Conservation (phyloP, 2,113 vertebrate genomes). For the Macroglossus sobrinus region DNA sequence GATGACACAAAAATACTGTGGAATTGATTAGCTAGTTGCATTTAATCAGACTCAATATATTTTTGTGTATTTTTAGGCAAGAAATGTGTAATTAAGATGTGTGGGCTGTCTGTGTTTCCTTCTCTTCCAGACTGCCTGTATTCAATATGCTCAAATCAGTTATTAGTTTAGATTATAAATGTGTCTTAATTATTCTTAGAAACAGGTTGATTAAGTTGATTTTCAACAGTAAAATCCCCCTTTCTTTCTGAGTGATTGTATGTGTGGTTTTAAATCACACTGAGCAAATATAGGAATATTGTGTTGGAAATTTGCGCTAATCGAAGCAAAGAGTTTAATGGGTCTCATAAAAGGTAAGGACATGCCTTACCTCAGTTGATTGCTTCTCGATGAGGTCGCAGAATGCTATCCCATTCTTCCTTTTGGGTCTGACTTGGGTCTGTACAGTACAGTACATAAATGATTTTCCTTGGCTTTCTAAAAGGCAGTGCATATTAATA, state of each 20-base stretch:
- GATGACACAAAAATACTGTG: not conserved
- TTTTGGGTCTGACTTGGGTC: slow-evolving; percentile 77
- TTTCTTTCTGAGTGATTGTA: not conserved
- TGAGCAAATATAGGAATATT: slow-evolving; percentile 32
- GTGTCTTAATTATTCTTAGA: slow-evolving; percentile 15
- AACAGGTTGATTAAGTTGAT: slow-evolving; percentile 40
- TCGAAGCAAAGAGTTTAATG: slow-evolving; percentile 72
- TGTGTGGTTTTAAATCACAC: slow-evolving; percentile 55
- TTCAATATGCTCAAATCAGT: not conserved
- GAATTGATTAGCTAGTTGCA: not conserved
- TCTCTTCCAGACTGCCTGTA: not conserved
- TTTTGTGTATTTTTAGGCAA: not conserved
- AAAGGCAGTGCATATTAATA: slow-evolving; percentile 86
- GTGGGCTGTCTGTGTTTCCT: not conserved
- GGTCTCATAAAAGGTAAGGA: slow-evolving; percentile 69
- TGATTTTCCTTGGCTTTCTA: slow-evolving; percentile 85
- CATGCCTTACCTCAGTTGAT: slow-evolving; percentile 59
- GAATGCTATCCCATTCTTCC: slow-evolving; percentile 70
- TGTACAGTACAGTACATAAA: slow-evolving; percentile 80
- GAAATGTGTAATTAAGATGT: not conserved
- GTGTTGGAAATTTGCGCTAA: slow-evolving; percentile 63
- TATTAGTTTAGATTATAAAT: slow-evolving; percentile 26
- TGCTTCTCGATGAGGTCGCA: slow-evolving; percentile 70
- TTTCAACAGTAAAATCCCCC: not conserved
- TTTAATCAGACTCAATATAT: not conserved